phyloP scores from a whole-genome alignment of 2,888 invertebrate species.

The Drosophila neonasuta region DNA sequence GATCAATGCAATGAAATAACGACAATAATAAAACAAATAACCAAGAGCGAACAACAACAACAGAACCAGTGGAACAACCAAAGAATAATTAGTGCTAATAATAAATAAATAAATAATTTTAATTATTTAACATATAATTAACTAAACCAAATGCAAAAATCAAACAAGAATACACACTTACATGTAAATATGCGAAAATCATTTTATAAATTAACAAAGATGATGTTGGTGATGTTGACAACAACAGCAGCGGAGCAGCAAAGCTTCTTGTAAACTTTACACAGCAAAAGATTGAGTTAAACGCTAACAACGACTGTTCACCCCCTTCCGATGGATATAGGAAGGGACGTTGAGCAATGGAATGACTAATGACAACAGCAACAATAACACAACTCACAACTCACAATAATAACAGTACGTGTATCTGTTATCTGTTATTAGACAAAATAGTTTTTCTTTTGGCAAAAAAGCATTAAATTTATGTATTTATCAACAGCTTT shows the following conservation, averaged over 20 bases:
- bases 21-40: conserved; percentile 41
- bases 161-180: conserved; percentile 40
- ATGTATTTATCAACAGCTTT: conserved; percentile 69
- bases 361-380: conserved; percentile 46
- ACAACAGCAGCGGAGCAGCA: conserved; percentile 24
- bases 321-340: conserved; percentile 84
- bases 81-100: conserved; percentile 82
- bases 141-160: conserved; percentile 62
- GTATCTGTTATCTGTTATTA: conserved; percentile 86
- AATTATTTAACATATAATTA: conserved; percentile 69
- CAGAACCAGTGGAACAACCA: conserved; percentile 83
- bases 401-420: conserved; percentile 28
- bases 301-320: conserved; percentile 76
- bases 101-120: conserved; percentile 61
- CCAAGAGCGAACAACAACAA: conserved; percentile 57
- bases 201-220: conserved; percentile 45
- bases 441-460: conserved; percentile 45
- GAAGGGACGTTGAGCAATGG: conserved; percentile 87
- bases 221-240: conserved; percentile 64
- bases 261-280: conserved; percentile 38
- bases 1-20: conserved; percentile 55
- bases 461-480: conserved; percentile 47
- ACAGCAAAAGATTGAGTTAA: conserved; percentile 56
- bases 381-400: conserved; percentile 40
- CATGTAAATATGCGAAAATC: conserved; percentile 33